Base-by-base conservation (phyloP, 2,797 vertebrate genomes). In the Characodon lateralis region DNA sequence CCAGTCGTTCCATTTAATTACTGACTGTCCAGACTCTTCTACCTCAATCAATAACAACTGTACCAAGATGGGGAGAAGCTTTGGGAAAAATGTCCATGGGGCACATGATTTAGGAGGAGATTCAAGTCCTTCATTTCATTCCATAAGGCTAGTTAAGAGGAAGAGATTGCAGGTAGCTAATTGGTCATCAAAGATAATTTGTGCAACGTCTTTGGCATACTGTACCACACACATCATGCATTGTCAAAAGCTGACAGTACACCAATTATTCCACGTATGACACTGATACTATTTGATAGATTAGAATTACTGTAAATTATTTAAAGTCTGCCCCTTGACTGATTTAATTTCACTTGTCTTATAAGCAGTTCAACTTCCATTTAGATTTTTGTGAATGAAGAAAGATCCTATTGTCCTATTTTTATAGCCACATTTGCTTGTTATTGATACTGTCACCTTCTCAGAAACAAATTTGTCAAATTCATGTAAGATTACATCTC, bases 1-100 rank as follows among this genome's bases (percentile, higher is more conserved):
- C 90, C 91, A 93, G 93, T 95, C 93, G 87, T 94, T 95, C 93
- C 72, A 78, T 95, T 95, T 95, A 95, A 96, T 95, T 95, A 95
- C 93, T 91, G 89, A 94, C 94, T 95, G 94, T 95, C 93, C 93
- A 90, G 91, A 91, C 80, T 89, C 88, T 84, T 93, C 90, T 85
- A 78, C 88, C 79, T 93, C 92, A 90, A 95, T 95, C 95, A 94
- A 95, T 95, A 96, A 95, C 78, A 88, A 90, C 85, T 79, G 77
- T 81, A 85, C 87, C 43, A 68, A 87, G 83, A 90, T 78, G 76
- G 87, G 86, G 77, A 73, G 72, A 90, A 84, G 81, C 83, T 87
- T 83, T 73, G 66, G 79, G 72, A 79, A 84, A 78, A 85, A 78
- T 82, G 78, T 89, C 79, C 77, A 84, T 12, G 28, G 73, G 71